Conservation (phyloP, 2,888 invertebrate genomes). For the Brachyopa scutellaris region DNA sequence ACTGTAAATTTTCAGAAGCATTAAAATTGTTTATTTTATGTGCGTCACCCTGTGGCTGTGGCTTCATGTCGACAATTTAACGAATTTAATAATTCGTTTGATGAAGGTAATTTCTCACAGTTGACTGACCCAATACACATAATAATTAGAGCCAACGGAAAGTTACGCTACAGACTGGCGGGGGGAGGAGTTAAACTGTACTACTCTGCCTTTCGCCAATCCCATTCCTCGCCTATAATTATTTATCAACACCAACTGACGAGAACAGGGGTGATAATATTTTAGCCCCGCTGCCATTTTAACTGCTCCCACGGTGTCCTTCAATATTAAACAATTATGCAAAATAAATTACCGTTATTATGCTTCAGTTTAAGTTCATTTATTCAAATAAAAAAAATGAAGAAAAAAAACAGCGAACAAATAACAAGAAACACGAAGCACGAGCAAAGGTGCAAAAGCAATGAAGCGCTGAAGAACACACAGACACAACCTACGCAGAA, state of each 20-base stretch:
- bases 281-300: neutral
- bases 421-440: no score
- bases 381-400: constrained; percentile 28
- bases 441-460: neutral
- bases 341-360: constrained; percentile 62
- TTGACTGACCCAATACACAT: constrained; percentile 30
- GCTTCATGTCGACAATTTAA: neutral
- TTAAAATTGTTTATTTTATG: neutral
- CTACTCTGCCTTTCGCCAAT: neutral
- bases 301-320: neutral
- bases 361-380: constrained; percentile 50
- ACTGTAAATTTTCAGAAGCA: no score
- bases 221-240: no score
- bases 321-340: constrained; percentile 62
- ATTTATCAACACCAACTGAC: constrained; percentile 7
- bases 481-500: neutral
- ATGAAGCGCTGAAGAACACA: constrained; percentile 3
- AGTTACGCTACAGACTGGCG: neutral
- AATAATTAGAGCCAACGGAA: neutral
- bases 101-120: constrained; percentile 9
- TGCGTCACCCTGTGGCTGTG: constrained; percentile 13
- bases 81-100: constrained; percentile 13
- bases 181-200: neutral
- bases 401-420: neutral
- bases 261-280: neutral